A percentile compares a stretch with the other conserved stretches of the same genome.
Conservation (phyloP, 30 jellyfish, hydroid and myxozoan species). For the Aurelia sp. region DNA sequence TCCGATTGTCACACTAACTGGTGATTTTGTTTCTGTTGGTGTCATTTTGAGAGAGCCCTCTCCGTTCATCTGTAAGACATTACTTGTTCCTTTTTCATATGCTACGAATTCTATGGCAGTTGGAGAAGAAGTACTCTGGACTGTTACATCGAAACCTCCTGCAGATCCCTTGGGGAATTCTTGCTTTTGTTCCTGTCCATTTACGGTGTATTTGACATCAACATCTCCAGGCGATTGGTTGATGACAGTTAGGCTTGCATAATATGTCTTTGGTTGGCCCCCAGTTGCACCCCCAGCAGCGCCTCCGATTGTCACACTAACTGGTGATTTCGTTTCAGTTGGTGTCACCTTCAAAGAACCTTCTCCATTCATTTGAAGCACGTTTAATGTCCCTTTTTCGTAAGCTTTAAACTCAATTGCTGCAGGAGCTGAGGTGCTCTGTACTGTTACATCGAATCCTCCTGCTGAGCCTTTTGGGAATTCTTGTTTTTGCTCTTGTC, state of each 20-base stretch:
- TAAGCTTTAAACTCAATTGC: constrained; percentile 20
- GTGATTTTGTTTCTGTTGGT: constrained; percentile 60
- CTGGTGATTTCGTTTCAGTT: constrained; percentile 32
- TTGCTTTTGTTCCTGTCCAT: constrained; percentile 57
- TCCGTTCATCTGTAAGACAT: constrained; percentile 63
- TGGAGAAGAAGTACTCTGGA: constrained; percentile 66
- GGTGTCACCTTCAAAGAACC: constrained; percentile 24
- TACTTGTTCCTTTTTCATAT: constrained; percentile 67
- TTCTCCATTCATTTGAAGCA: constrained; percentile 33
- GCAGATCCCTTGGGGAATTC: constrained; percentile 72
- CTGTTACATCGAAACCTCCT: constrained; percentile 67
- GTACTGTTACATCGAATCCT: constrained; percentile 24
- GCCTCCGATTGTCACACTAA: constrained; percentile 28
- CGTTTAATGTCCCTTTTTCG: constrained; percentile 30
- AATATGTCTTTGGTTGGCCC: constrained; percentile 50
- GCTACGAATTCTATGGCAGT: constrained; percentile 80
- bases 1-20: constrained; percentile 51
- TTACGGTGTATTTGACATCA: constrained; percentile 54
- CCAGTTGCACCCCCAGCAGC: constrained; percentile 7
- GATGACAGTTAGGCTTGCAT: constrained; percentile 71
- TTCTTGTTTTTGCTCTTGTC: constrained; percentile 40
- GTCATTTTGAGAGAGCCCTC: constrained; percentile 32
- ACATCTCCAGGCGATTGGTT: constrained; percentile 74
- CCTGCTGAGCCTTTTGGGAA: constrained; percentile 35
- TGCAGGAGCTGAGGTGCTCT: constrained; percentile 1